Base-by-base conservation (phyloP, 2,113 vertebrate species). In the Anthoscopus minutus region DNA sequence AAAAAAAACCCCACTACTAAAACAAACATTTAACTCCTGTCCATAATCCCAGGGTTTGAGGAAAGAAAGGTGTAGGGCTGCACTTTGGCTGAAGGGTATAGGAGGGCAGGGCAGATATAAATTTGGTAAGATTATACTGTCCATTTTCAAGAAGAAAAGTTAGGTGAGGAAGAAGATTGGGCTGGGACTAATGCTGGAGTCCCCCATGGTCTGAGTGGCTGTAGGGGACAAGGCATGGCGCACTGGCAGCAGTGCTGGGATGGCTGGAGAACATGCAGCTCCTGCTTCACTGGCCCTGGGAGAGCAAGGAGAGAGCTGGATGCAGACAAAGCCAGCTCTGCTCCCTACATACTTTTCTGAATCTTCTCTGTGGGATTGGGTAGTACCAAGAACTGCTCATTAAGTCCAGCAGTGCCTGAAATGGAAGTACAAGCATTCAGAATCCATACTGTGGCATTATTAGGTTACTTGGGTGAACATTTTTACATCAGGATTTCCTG, bases 401-500 rank as follows among this genome's bases (percentile, higher is more conserved):
- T 10, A 69, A 64, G 13, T 84, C 56, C 69, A 78, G 42, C 1
- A 2, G 18, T 31, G 31, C 15, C 40, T 76, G 45, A 78, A 81
- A 74, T 47, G 23, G 61, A 93, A 81, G 64, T 25, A 23, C 4
- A 27, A 42, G 79, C 45, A 22, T 81, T 85, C 47, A 61, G 53
- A 70, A 79, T 76, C 50, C 2, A 7, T 44, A 31, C 16, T 30
- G 25, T 17, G 56, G 25, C 19, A 28, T 58, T 66, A 62, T 62
- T 77, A 65, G 30, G 27, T 77, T 87, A 65, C 42, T 92, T 4
- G 21, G 56, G 58, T 1, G 4, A 89, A 67, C 18, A 7, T 44
- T 56, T 81, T 66, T 25, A 24, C 60, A 67, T 62, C 60, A 90
- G 78, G 67, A 71, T 86, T 89, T 94, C 76, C 67, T 80, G 44